Percentiles rank a stretch among this genome's conserved stretches.
Evolutionary conservation across 2,888 invertebrate species (phyloP).

Genomic region (Toxonevra muliebris): DNA sequence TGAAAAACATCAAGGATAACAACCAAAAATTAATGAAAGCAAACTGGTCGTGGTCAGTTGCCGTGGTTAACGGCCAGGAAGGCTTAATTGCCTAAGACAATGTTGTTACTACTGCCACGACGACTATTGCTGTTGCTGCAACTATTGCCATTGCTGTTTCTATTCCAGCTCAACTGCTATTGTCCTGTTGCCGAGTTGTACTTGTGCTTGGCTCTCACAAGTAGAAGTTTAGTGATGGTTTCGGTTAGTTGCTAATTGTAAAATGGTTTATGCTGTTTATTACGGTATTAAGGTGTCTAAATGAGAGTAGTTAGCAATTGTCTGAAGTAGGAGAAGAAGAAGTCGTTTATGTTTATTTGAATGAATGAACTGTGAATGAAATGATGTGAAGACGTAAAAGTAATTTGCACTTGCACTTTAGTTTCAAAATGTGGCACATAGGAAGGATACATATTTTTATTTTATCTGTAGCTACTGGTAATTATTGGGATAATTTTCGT

Average conservation of each 20-base stretch:
- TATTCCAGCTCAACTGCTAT: slow-evolving; percentile 11
- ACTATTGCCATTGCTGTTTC: slow-evolving; percentile 7
- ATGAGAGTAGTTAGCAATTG: too few relatives aligned
- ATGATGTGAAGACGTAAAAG: too few relatives aligned
- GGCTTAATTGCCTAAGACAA: slow-evolving; percentile 58
- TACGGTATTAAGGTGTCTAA: too few relatives aligned
- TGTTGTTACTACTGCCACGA: slow-evolving; percentile 7
- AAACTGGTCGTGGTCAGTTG: slow-evolving; percentile 55
- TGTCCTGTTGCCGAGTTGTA: slow-evolving; percentile 3
- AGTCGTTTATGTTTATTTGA: too few relatives aligned
- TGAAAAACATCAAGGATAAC: slow-evolving; percentile 57
- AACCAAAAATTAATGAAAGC: slow-evolving; percentile 61
- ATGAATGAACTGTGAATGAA: too few relatives aligned
- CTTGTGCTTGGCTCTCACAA: neutral
- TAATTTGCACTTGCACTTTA: too few relatives aligned
- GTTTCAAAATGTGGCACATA: too few relatives aligned
- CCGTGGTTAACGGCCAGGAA: slow-evolving; percentile 54
- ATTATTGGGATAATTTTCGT: too few relatives aligned
- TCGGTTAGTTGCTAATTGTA: slow-evolving; percentile 36
- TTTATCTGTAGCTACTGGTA: too few relatives aligned
- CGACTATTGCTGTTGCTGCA: slow-evolving; percentile 8
- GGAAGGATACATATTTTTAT: too few relatives aligned
- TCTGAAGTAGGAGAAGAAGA: too few relatives aligned
- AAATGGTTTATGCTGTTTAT: slow-evolving; percentile 22
- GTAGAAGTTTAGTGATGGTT: slow-evolving; percentile 31